These are phyloP conservation scores for Crepidodera aurea DNA, from an alignment of 2,888 invertebrate genomes.

Conservation along the genomic window DNA sequence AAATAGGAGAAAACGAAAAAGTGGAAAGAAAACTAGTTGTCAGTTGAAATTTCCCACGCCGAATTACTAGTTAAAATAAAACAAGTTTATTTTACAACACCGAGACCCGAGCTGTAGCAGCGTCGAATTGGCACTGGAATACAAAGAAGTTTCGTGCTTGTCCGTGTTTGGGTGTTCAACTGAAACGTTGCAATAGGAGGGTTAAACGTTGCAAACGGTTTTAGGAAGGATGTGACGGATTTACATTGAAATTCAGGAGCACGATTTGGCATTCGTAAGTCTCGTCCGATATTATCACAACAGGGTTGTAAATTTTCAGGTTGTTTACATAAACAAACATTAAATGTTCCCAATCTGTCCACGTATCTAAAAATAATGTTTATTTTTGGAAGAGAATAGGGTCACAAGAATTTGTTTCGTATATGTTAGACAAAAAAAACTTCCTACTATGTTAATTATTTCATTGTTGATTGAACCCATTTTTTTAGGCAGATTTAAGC, in stretches of 20 bases:
- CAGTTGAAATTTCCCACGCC: slow-evolving; percentile 24
- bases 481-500: no score
- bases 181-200: slow-evolving; percentile 9
- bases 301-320: background rate
- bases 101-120: slow-evolving; percentile 4
- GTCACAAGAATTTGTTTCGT: no score
- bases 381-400: no score
- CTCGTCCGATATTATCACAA: background rate
- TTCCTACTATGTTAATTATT: no score
- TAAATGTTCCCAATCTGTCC: no score
- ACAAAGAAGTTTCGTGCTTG: slow-evolving; percentile 22
- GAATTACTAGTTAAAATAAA: slow-evolving; percentile 33
- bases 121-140: slow-evolving; percentile 33
- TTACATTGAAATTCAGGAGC: slow-evolving; percentile 11
- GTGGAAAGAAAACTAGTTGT: slow-evolving; percentile 18
- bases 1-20: slow-evolving; percentile 11
- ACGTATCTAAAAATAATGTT: no score
- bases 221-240: slow-evolving; percentile 14
- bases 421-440: no score
- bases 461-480: no score
- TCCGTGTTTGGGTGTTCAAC: slow-evolving; percentile 1
- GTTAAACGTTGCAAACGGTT: slow-evolving; percentile 13
- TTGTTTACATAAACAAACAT: background rate
- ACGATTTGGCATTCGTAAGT: background rate
- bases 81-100: slow-evolving; percentile 32